These are phyloP conservation scores for Morpho achilles DNA, from an alignment of 2,888 invertebrate species.

Conservation along the genomic window DNA sequence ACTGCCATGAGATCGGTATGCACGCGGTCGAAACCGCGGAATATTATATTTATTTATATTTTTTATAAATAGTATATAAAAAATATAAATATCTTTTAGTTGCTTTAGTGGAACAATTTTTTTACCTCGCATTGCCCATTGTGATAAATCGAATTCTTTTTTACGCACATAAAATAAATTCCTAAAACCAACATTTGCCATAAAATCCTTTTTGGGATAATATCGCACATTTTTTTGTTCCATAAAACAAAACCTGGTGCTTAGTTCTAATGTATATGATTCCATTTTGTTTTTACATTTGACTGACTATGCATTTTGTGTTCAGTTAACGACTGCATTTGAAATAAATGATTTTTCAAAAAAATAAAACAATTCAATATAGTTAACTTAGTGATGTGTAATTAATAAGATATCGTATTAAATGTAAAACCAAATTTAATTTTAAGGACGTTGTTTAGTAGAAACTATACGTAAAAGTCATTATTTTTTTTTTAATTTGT, in stretches of 20 bases:
- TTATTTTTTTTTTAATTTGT: too few relatives aligned
- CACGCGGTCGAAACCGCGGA: too few relatives aligned
- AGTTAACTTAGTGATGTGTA: slow-evolving; percentile 47
- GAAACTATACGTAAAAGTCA: too few relatives aligned
- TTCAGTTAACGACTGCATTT: slow-evolving; percentile 1
- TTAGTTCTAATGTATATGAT: slow-evolving; percentile 10
- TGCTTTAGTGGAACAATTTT: too few relatives aligned
- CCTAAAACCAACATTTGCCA: neutral
- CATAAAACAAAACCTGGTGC: slow-evolving; percentile 12
- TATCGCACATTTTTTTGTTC: slow-evolving; percentile 9
- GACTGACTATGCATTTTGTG: slow-evolving; percentile 48
- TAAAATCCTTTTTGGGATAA: slow-evolving; percentile 9
- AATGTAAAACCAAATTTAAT: slow-evolving; percentile 67
- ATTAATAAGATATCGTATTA: slow-evolving; percentile 54
- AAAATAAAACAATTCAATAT: neutral
- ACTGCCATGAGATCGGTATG: too few relatives aligned
- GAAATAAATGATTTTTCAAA: neutral
- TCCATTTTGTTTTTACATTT: slow-evolving; percentile 20
- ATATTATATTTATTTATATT: too few relatives aligned
- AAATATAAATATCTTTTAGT: too few relatives aligned
- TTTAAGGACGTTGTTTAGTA: slow-evolving; percentile 32
- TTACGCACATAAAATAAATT: too few relatives aligned
- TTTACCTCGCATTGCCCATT: too few relatives aligned
- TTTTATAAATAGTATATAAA: too few relatives aligned
- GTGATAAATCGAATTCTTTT: too few relatives aligned